Conservation (phyloP, 2,888 invertebrate genomes). For the Epirrhoe tristata region DNA sequence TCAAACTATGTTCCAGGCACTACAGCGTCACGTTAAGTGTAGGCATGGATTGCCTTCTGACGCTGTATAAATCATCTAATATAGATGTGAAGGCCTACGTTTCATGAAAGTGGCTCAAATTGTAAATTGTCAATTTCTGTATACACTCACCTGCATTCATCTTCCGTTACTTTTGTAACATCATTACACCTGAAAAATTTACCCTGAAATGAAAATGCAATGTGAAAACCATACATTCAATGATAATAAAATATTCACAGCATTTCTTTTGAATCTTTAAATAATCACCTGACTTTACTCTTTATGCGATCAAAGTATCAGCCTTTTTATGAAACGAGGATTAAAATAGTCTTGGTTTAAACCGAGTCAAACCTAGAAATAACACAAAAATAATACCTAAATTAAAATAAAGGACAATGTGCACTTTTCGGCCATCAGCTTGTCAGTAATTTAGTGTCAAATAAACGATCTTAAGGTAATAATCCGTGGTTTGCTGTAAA, state of each 20-base stretch:
- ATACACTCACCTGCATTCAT: constrained; percentile 93
- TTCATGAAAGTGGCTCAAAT: too few species aligned
- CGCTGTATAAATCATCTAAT: too few species aligned
- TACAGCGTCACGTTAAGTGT: too few species aligned
- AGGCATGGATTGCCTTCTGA: too few species aligned
- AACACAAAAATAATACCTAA: too few species aligned
- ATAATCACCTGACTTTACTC: constrained; percentile 65
- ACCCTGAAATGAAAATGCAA: constrained; percentile 88
- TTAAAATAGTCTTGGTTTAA: constrained; percentile 16
- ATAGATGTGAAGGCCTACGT: too few species aligned
- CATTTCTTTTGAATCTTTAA: background rate
- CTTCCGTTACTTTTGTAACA: constrained; percentile 94
- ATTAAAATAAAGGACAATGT: too few species aligned
- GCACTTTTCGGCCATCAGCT: too few species aligned
- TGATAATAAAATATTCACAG: background rate
- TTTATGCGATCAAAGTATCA: constrained; percentile 41
- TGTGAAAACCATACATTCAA: constrained; percentile 6
- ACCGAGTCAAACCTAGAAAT: background rate
- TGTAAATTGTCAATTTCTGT: background rate
- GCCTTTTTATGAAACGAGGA: constrained; percentile 1
- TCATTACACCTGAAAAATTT: constrained; percentile 98
- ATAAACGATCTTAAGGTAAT: too few species aligned
- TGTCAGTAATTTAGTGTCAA: too few species aligned
- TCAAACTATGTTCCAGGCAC: too few species aligned
- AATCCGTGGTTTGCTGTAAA: too few species aligned